Evolutionary conservation across 2,888 invertebrate genomes (phyloP), one percentile per base, ranked within the genome.

Genomic region (Orthosia incerta): DNA sequence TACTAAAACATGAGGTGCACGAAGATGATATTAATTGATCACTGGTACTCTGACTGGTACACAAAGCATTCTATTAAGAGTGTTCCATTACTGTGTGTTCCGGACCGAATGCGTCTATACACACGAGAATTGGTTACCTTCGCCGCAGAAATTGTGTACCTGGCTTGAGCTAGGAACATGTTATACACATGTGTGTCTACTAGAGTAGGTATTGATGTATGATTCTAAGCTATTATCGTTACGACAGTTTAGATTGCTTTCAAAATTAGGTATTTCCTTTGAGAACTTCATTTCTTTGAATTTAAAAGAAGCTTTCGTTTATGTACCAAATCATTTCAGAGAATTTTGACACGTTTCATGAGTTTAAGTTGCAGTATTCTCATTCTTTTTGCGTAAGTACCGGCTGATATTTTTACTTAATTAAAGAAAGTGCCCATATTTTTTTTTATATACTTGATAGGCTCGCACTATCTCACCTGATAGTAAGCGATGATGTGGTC

Each of bases 41-140:
- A 59, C 57, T 76, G 64, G 12, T 67, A 50, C 26, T 67, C 31
- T 68, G 68, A 74, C 68, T 74, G 64, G 53, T 65, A 66, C 71
- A 85, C 80, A 83, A 85, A 84, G 82, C 86, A 76, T 74, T 80
- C 76, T 80, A 87, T 82, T 81, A 80, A 83, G 69, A 76, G 66
- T 62, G 55, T 77, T 57, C 74, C 39, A 77, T 78, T 78, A 79
- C 85, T 62, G 75, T 80, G 67, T 80, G 83, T 87, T 80, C 79
- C 70, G 71, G 66, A 65, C 68, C 74, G 61, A 71, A 59, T 56
- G 51, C 53, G 15, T 82, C 63, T 69, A 65, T 64, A 63, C 23
- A 69, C 39, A 31, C 77, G 53, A 39, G 71, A 82, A 62, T 83
- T 71, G 70, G 65, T 86, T 61, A 68, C 50, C 65, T 74, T 78